phyloP scores from a whole-genome alignment of 1,140 invertebrate species.

The Drosophila varians region DNA sequence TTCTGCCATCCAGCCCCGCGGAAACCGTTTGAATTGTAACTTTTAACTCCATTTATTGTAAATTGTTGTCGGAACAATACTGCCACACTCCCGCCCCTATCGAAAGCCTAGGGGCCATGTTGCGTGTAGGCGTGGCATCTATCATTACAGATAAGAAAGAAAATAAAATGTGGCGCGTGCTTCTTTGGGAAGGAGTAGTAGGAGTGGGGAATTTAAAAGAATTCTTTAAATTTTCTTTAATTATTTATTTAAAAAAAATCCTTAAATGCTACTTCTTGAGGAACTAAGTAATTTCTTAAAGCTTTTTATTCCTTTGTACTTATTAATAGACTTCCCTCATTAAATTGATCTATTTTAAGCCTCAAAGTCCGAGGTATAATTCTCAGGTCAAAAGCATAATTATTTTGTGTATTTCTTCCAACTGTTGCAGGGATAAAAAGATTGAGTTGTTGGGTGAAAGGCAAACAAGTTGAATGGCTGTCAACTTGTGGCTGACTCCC shows the following conservation, averaged over 20 bases:
- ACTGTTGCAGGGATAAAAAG: conserved; percentile 12
- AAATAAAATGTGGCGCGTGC: conserved; percentile 57
- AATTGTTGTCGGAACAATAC: conserved; percentile 64
- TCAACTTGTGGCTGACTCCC: conserved; percentile 35
- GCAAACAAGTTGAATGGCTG: conserved; percentile 59
- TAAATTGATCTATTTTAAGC: background rate
- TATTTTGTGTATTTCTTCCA: conserved; percentile 37
- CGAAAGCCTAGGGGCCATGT: conserved; percentile 21
- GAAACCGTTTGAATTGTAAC: conserved; percentile 73
- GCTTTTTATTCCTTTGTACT: background rate
- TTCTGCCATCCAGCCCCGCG: conserved; percentile 22
- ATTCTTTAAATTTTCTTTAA: too few relatives aligned
- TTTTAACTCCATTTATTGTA: conserved; percentile 82
- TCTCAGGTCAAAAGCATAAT: conserved; percentile 60
- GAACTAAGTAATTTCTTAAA: background rate
- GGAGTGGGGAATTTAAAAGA: too few relatives aligned
- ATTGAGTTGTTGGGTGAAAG: conserved; percentile 30
- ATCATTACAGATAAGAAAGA: conserved; percentile 70
- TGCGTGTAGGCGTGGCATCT: conserved; percentile 68
- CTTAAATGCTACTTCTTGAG: too few relatives aligned
- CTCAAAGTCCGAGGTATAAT: conserved; percentile 7
- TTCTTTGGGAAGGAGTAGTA: too few relatives aligned
- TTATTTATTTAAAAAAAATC: too few relatives aligned
- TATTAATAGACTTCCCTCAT: background rate
- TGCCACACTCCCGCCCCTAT: background rate